Evolutionary conservation across 2,797 vertebrate genomes (phyloP).

Genomic region (Florisuga fusca): DNA sequence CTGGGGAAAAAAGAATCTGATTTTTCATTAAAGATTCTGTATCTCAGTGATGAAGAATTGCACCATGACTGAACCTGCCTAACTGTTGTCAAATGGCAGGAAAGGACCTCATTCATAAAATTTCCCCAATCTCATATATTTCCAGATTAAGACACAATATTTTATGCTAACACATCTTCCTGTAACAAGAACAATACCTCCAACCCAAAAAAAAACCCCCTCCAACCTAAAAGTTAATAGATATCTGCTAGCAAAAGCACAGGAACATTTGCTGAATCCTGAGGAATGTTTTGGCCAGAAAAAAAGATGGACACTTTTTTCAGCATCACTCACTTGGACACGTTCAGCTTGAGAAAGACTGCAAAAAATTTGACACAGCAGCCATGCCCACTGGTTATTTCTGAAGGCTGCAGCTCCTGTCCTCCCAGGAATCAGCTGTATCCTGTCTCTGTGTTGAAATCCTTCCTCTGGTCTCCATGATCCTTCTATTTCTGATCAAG

Average conservation of each 20-base stretch:
- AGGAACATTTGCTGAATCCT: not conserved
- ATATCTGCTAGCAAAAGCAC: not conserved
- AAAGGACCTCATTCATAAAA: not conserved
- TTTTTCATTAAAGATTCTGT: not conserved
- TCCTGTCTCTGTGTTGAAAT: not conserved
- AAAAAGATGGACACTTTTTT: too few relatives aligned
- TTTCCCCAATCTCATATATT: not conserved
- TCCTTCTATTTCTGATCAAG: not conserved
- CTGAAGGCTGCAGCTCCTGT: not conserved
- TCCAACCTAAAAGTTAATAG: not conserved
- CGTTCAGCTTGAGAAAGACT: fast-evolving
- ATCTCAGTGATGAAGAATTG: not conserved
- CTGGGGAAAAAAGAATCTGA: not conserved
- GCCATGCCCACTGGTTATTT: fast-evolving
- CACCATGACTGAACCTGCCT: not conserved
- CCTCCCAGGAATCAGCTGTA: not conserved
- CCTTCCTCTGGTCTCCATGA: not conserved
- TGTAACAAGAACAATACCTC: not conserved
- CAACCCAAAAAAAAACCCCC: too few relatives aligned
- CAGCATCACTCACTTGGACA: not conserved
- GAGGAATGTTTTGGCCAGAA: not conserved
- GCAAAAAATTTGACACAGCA: not conserved
- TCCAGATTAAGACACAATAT: not conserved
- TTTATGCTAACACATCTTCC: not conserved
- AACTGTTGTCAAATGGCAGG: not conserved